Percentiles rank a stretch among this genome's conserved stretches.
These are phyloP conservation scores for Diorhabda carinulata DNA, from an alignment of 1,140 invertebrate species.

Conservation along the genomic window DNA sequence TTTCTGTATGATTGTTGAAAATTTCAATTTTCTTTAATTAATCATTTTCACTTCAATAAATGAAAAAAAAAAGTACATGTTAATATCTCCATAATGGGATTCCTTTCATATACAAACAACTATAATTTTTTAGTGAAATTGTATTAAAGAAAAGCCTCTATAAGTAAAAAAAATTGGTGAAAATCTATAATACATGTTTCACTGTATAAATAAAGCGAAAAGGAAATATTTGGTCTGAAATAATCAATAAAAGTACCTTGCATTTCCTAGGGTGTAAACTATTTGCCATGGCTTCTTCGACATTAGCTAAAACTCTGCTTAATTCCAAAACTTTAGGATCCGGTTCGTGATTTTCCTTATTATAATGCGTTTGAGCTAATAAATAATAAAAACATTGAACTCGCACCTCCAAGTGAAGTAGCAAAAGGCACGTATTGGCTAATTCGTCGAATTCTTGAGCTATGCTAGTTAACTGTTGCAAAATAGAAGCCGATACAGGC, in stretches of 20 bases:
- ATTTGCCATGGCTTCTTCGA: constrained; percentile 74
- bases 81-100: no score
- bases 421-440: constrained; percentile 83
- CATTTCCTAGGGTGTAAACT: constrained; percentile 71
- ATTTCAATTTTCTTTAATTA: no score
- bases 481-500: constrained; percentile 44
- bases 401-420: constrained; percentile 86
- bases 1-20: no score
- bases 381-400: constrained; percentile 95
- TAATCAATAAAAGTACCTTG: constrained; percentile 50
- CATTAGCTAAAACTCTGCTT: constrained; percentile 70
- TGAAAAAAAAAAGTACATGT: no score
- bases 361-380: constrained; percentile 63
- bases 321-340: constrained; percentile 79
- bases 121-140: no score
- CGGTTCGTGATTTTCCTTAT: constrained; percentile 64
- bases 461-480: constrained; percentile 58
- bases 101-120: no score
- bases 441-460: constrained; percentile 82
- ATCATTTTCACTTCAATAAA: no score
- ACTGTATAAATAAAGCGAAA: no score
- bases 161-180: no score
- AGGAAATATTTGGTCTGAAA: no score
- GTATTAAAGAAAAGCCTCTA: no score
- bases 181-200: no score